Conservation (phyloP, 2,888 invertebrate genomes). For the Mellilla xanthometata region DNA sequence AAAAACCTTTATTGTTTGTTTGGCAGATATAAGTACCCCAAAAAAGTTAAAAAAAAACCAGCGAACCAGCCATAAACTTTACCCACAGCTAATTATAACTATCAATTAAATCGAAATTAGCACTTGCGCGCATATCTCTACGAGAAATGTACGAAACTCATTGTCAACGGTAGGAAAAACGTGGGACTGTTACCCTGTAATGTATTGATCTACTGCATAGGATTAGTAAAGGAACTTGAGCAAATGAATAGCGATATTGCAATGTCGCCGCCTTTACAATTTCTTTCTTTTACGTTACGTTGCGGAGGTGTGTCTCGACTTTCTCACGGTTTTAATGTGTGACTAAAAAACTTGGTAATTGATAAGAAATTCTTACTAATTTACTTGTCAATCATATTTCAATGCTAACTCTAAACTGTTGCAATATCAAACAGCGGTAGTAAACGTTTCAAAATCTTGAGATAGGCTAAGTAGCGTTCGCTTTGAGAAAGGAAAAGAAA, state of each 20-base stretch:
- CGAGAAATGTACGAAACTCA: conserved; percentile 14
- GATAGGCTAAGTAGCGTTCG: too few species aligned
- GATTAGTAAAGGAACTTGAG: conserved; percentile 36
- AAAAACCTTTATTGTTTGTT: too few species aligned
- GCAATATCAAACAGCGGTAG: too few species aligned
- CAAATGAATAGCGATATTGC: conserved; percentile 37
- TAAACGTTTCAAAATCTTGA: too few species aligned
- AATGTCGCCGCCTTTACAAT: conserved; percentile 44
- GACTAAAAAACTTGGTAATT: conserved; percentile 25
- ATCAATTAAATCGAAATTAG: conserved; percentile 17
- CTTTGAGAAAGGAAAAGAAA: too few species aligned
- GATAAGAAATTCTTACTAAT: background rate
- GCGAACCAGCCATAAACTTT: background rate
- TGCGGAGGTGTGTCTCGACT: conserved; percentile 33
- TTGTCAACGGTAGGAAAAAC: conserved; percentile 47
- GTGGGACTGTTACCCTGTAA: conserved; percentile 48
- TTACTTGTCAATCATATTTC: conserved; percentile 18
- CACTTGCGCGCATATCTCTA: conserved; percentile 9
- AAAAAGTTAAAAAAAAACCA: too few species aligned
- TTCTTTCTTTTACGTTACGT: conserved; percentile 36
- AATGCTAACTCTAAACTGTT: too few species aligned
- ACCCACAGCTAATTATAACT: conserved; percentile 6
- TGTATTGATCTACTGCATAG: conserved; percentile 46
- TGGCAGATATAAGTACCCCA: too few species aligned
- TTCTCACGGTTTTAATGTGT: conserved; percentile 41